Evolutionary conservation across 2,113 vertebrate species (phyloP).

Genomic region (Penelope pileata): DNA sequence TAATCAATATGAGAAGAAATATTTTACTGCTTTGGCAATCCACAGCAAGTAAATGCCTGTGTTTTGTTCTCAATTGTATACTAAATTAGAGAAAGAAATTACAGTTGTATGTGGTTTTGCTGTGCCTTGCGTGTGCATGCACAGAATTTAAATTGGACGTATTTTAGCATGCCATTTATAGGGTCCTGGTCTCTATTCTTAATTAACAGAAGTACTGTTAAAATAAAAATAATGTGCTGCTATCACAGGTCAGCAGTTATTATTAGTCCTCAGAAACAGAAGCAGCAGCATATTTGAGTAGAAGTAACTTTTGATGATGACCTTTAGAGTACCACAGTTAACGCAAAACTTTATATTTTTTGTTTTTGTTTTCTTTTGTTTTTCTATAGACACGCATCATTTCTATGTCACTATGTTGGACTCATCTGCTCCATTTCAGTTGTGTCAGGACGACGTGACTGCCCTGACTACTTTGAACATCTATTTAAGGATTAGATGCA

Average conservation of each 20-base stretch:
- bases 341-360: neutral
- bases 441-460: neutral
- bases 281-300: accelerated
- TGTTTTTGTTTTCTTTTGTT: neutral
- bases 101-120: neutral
- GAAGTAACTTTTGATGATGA: neutral
- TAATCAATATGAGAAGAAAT: neutral
- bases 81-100: neutral
- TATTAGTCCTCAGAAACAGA: neutral
- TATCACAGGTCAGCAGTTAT: neutral
- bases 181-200: neutral
- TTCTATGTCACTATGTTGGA: neutral
- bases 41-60: neutral
- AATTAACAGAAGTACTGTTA: neutral
- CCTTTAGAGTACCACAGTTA: neutral
- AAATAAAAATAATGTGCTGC: neutral
- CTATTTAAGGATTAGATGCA: neutral
- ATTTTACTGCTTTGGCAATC: neutral
- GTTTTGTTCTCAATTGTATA: neutral
- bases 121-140: neutral
- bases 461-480: neutral
- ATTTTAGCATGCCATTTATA: accelerated
- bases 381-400: neutral
- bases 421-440: neutral
- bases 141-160: accelerated